These are phyloP conservation scores for Prolemur simus DNA, from an alignment of 2,113 vertebrate genomes.

Conservation along the genomic window DNA sequence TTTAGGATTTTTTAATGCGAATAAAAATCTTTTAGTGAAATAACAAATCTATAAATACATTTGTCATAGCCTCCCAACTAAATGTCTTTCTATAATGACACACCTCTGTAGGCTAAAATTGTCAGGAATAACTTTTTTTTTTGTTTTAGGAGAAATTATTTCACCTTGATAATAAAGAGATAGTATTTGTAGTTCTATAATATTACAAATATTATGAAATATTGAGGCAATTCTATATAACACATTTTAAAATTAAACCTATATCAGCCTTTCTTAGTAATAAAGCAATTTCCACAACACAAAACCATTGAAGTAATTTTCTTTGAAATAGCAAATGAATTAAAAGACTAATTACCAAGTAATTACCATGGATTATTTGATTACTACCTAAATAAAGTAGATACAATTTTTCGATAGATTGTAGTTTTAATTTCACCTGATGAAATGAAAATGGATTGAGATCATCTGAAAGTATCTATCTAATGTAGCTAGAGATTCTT, in stretches of 20 bases:
- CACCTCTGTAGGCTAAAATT: background rate
- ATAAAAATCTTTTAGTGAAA: background rate
- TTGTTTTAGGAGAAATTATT: background rate
- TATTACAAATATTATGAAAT: background rate
- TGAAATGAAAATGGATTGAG: constrained; percentile 26
- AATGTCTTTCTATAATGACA: background rate
- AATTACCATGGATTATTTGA: constrained; percentile 54
- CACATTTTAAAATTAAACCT: constrained; percentile 38
- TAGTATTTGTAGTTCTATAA: background rate
- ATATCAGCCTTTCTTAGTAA: constrained; percentile 29
- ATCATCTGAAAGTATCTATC: background rate
- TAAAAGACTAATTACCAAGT: constrained; percentile 57
- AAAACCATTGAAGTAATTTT: constrained; percentile 50
- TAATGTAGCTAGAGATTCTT: background rate
- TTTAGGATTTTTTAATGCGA: background rate
- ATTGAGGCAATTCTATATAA: background rate
- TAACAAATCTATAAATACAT: background rate
- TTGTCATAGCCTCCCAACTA: background rate
- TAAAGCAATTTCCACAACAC: constrained; percentile 28
- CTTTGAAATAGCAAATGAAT: constrained; percentile 51
- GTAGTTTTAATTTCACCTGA: constrained; percentile 41
- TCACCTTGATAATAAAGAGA: background rate
- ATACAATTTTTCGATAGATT: background rate
- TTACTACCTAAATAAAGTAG: constrained; percentile 37
- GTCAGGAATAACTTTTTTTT: background rate